These are phyloP conservation scores for Dendrocincla tyrannina DNA, from an alignment of 2,797 vertebrate species.

Conservation along the genomic window DNA sequence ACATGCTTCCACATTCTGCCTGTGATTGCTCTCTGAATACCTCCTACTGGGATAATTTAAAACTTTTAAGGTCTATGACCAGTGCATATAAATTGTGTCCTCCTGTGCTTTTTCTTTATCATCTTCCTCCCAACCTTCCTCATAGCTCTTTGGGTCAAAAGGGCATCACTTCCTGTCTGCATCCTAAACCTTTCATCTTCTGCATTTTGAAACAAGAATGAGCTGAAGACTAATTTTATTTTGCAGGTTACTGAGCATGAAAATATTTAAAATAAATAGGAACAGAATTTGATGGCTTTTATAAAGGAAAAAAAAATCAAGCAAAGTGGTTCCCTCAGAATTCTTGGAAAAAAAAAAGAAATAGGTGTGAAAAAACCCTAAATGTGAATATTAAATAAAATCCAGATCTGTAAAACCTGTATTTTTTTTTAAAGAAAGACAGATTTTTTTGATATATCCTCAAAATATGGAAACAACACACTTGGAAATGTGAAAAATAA, in stretches of 20 bases:
- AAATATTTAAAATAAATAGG: neutral
- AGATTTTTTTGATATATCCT: neutral
- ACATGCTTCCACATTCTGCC: neutral
- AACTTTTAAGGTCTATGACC: neutral
- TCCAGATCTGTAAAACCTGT: neutral
- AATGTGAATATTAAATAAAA: conserved; percentile 25
- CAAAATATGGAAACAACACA: neutral
- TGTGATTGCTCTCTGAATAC: neutral
- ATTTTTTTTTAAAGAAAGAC: neutral
- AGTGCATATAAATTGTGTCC: neutral
- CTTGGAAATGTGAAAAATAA: neutral
- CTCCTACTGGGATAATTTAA: conserved; percentile 3
- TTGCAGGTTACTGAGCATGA: conserved; percentile 29
- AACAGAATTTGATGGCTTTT: conserved; percentile 16
- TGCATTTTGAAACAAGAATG: conserved; percentile 54
- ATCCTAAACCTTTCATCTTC: conserved; percentile 36
- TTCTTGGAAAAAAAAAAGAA: conserved; percentile 16
- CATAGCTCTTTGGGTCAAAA: conserved; percentile 63
- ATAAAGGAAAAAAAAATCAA: neutral
- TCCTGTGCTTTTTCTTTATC: conserved; percentile 66
- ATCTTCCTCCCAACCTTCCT: conserved; percentile 71
- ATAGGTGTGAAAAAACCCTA: neutral
- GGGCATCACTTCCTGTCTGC: conserved; percentile 70
- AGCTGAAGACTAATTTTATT: conserved; percentile 32
- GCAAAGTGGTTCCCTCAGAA: neutral